phyloP scores from a whole-genome alignment of 2,888 invertebrate genomes.

The Cryptus armator region DNA sequence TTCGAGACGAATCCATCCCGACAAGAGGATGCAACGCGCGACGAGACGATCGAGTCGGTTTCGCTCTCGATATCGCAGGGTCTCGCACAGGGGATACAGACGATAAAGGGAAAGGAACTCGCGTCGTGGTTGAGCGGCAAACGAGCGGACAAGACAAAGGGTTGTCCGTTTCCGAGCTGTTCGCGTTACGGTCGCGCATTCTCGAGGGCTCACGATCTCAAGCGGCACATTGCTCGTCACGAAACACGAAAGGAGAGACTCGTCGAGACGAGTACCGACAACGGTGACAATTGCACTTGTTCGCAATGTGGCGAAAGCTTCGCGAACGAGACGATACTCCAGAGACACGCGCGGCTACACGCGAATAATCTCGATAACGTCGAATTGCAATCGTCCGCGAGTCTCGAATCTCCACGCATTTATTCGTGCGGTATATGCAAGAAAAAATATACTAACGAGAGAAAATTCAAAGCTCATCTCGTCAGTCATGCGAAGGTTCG shows the following conservation, averaged over 20 bases:
- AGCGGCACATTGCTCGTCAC: slow-evolving; percentile 82
- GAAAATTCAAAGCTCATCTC: slow-evolving; percentile 80
- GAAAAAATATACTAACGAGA: slow-evolving; percentile 80
- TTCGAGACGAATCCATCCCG: too few species aligned
- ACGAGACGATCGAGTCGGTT: slow-evolving; percentile 2
- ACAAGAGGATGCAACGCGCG: neutral
- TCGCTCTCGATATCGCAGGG: slow-evolving; percentile 17
- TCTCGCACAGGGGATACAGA: neutral
- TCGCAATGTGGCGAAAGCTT: slow-evolving; percentile 76
- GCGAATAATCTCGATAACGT: slow-evolving; percentile 41
- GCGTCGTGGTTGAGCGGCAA: slow-evolving; percentile 4
- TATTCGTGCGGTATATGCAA: slow-evolving; percentile 81
- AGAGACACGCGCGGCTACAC: slow-evolving; percentile 74
- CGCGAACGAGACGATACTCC: slow-evolving; percentile 73
- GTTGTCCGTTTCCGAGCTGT: slow-evolving; percentile 83
- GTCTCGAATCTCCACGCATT: neutral
- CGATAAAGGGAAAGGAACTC: neutral
- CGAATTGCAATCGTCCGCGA: slow-evolving; percentile 1
- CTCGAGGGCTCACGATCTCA: slow-evolving; percentile 82
- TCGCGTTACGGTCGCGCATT: slow-evolving; percentile 82
- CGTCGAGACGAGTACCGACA: neutral
- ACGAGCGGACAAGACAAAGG: slow-evolving; percentile 80
- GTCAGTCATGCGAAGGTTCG: slow-evolving; percentile 80
- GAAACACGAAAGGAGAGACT: slow-evolving; percentile 76
- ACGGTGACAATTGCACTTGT: slow-evolving; percentile 71